phyloP scores from a whole-genome alignment of 2,888 invertebrate species.

The Formica aserva region DNA sequence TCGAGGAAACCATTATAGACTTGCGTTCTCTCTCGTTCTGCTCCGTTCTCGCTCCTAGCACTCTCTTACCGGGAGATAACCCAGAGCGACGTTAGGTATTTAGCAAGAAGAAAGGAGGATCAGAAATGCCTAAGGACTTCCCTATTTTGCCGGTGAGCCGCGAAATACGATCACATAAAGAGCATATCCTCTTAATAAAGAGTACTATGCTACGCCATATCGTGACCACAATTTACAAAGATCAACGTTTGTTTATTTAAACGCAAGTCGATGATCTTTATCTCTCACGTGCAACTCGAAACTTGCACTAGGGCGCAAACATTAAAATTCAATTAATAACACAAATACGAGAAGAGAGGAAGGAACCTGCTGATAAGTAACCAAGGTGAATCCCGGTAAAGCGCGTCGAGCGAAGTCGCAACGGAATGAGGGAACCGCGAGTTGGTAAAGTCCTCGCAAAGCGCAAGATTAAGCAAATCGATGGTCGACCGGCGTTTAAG shows the following conservation, averaged over 20 bases:
- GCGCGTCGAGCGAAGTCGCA: conserved; percentile 68
- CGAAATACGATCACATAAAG: conserved; percentile 34
- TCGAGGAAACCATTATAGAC: conserved; percentile 78
- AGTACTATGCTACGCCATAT: neutral
- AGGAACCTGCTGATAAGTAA: conserved; percentile 65
- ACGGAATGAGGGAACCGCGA: conserved; percentile 66
- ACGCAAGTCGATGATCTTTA: conserved; percentile 14
- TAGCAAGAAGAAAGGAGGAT: conserved; percentile 65
- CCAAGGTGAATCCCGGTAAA: conserved; percentile 67
- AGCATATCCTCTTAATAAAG: conserved; percentile 1
- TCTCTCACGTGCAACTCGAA: neutral
- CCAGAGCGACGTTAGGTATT: conserved; percentile 62
- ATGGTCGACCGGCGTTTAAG: conserved; percentile 80
- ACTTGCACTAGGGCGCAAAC: neutral
- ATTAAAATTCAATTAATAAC: conserved; percentile 53
- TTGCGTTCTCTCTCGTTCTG: conserved; percentile 63
- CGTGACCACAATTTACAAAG: neutral
- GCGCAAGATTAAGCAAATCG: conserved; percentile 82
- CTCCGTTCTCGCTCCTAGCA: conserved; percentile 54
- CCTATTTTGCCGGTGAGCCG: conserved; percentile 23
- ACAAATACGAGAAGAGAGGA: conserved; percentile 49
- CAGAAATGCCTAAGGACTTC: conserved; percentile 64
- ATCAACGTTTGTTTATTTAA: neutral
- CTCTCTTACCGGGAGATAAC: conserved; percentile 65
- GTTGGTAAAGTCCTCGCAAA: conserved; percentile 75